Percentiles rank a stretch among this genome's conserved stretches.
phyloP scores from a whole-genome alignment of 2,797 vertebrate genomes.

The Chaunax sp. region DNA sequence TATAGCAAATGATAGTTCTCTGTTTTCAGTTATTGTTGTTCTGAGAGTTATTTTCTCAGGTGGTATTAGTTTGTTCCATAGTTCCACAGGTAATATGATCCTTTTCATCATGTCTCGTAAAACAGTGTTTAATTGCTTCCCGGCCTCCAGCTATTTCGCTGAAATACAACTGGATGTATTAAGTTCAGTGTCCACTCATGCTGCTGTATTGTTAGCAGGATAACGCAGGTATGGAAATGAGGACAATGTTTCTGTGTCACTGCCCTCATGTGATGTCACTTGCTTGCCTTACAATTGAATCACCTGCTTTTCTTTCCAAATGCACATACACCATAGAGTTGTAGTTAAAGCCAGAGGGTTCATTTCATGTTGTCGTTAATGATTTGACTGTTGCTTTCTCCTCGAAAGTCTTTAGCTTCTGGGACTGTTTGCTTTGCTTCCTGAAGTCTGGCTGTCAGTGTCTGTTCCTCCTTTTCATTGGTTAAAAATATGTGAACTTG shows the following conservation, averaged over 20 bases:
- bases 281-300: slow-evolving; percentile 40
- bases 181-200: slow-evolving; percentile 60
- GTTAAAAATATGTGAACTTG: slow-evolving; percentile 5
- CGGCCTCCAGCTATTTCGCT: slow-evolving; percentile 51
- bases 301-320: slow-evolving; percentile 8
- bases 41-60: slow-evolving; percentile 36
- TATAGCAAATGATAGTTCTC: slow-evolving; percentile 11
- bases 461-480: background rate
- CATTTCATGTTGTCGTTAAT: slow-evolving; percentile 53
- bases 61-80: slow-evolving; percentile 42
- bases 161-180: slow-evolving; percentile 66
- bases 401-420: slow-evolving; percentile 28
- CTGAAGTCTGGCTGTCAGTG: slow-evolving; percentile 9
- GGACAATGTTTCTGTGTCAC: slow-evolving; percentile 59
- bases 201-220: slow-evolving; percentile 47
- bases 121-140: slow-evolving; percentile 64
- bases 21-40: slow-evolving; percentile 9
- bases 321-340: slow-evolving; percentile 13
- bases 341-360: slow-evolving; percentile 35
- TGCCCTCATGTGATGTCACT: slow-evolving; percentile 36
- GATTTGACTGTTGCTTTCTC: slow-evolving; percentile 29
- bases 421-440: slow-evolving; percentile 19
- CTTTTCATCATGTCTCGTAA: slow-evolving; percentile 61
- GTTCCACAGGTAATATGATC: slow-evolving; percentile 64
- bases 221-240: slow-evolving; percentile 55